phyloP scores from a whole-genome alignment of 2,797 vertebrate genomes.

The Lepus oiostolus region DNA sequence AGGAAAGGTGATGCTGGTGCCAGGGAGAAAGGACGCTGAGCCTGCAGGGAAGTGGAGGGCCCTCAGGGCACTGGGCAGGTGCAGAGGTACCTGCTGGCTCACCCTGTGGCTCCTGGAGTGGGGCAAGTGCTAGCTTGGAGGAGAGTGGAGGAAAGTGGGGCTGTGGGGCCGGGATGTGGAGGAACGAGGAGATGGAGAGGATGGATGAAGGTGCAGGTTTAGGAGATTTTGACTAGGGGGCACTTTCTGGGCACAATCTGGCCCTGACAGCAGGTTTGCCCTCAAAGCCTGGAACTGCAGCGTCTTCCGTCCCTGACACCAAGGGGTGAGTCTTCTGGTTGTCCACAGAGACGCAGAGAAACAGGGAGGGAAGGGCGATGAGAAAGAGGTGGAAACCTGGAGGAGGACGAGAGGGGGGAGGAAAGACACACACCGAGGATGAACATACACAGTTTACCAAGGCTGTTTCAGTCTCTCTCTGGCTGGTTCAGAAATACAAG shows the following conservation, averaged over 20 bases:
- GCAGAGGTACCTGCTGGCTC: background rate
- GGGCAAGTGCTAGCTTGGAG: background rate
- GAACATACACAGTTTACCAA: background rate
- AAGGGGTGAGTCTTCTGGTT: background rate
- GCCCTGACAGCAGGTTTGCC: no score
- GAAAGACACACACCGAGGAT: no score
- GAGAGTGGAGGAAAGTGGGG: background rate
- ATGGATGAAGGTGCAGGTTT: background rate
- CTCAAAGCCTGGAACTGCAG: background rate
- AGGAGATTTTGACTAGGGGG: background rate
- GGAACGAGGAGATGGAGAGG: background rate
- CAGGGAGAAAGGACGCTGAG: background rate
- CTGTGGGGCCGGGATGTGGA: background rate
- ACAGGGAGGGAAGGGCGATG: background rate
- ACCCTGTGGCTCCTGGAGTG: background rate
- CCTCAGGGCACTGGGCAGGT: background rate
- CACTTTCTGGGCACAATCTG: background rate
- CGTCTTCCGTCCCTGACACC: accelerated
- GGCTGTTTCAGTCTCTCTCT: background rate
- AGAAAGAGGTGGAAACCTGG: background rate
- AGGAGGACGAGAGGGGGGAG: background rate
- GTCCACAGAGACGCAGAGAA: background rate
- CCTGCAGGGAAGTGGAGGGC: background rate
- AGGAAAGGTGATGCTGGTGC: background rate
- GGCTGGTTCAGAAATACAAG: background rate